Percentiles rank a stretch among this genome's conserved stretches.
phyloP scores from a whole-genome alignment of 2,113 vertebrate genomes.

The Archocentrus centrarchus region DNA sequence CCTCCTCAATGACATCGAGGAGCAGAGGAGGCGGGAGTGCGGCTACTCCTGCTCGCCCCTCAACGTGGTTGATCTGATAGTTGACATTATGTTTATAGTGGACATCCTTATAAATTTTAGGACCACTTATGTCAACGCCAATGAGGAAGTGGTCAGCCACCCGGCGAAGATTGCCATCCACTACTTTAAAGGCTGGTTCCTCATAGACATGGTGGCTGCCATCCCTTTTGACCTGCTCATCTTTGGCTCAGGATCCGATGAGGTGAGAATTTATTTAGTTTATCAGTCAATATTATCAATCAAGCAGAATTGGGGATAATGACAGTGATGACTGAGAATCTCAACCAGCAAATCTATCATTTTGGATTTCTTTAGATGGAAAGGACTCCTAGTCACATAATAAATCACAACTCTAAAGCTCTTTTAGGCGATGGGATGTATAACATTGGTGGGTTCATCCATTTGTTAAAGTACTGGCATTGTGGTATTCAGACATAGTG shows the following conservation, averaged over 20 bases:
- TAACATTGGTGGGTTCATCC: not conserved
- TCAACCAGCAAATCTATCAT: too few species aligned
- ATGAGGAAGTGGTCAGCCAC: constrained; percentile 99
- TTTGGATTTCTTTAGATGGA: not conserved
- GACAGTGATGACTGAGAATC: not conserved
- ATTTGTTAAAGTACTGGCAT: too few species aligned
- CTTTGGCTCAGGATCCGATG: constrained; percentile 98
- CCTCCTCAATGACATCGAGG: constrained; percentile 95
- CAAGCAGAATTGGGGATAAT: not conserved
- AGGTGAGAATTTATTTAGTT: constrained; percentile 82
- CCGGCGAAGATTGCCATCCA: constrained; percentile 97
- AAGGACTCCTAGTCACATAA: not conserved
- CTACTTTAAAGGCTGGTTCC: constrained; percentile 99
- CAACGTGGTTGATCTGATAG: constrained; percentile 97
- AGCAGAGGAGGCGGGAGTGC: constrained; percentile 91
- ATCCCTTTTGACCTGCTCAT: constrained; percentile 99
- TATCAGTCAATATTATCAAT: not conserved
- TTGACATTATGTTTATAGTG: constrained; percentile 99
- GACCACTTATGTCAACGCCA: constrained; percentile 97
- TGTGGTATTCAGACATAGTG: too few species aligned
- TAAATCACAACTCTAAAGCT: not conserved
- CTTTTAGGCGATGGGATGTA: not conserved
- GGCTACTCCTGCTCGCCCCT: constrained; percentile 98
- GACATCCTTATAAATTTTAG: constrained; percentile 99
- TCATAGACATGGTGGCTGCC: constrained; percentile 99